phyloP scores from a whole-genome alignment of 2,113 vertebrate species.

The Ranitomeya variabilis region DNA sequence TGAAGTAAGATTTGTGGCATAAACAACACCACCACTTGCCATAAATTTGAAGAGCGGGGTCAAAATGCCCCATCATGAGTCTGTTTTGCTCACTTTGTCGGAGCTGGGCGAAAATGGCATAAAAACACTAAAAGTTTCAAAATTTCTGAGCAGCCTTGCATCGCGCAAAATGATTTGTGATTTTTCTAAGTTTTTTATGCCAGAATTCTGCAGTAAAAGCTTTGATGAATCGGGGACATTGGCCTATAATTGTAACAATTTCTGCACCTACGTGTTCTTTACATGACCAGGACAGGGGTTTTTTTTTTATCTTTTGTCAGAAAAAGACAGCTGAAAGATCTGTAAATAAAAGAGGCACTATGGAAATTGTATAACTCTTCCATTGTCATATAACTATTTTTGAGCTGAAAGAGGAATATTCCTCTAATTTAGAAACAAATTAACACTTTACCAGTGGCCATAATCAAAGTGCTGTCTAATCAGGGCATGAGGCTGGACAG shows the following conservation, averaged over 20 bases:
- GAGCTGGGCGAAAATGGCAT: too few species aligned
- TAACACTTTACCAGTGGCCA: conserved; percentile 73
- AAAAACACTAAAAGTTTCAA: too few species aligned
- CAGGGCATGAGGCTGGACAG: conserved; percentile 74
- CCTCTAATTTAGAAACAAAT: not conserved
- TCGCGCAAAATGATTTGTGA: too few species aligned
- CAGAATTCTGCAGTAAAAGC: too few species aligned
- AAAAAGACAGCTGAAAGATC: not conserved
- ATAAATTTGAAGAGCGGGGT: too few species aligned
- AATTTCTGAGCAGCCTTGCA: too few species aligned
- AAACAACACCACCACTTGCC: too few species aligned
- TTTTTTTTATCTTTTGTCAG: not conserved
- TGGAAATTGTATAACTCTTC: not conserved
- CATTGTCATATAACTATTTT: not conserved
- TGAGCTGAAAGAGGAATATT: not conserved
- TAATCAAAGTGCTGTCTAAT: conserved; percentile 78
- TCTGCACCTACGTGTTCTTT: not conserved
- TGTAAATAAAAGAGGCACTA: not conserved
- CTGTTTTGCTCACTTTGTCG: too few species aligned
- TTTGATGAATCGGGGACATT: too few species aligned
- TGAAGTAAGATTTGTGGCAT: too few species aligned
- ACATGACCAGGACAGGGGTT: not conserved
- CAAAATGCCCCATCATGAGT: too few species aligned
- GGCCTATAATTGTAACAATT: not conserved
- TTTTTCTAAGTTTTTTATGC: too few species aligned